Evolutionary conservation across 2,113 vertebrate genomes (phyloP).

Genomic region (Scalopus aquaticus): DNA sequence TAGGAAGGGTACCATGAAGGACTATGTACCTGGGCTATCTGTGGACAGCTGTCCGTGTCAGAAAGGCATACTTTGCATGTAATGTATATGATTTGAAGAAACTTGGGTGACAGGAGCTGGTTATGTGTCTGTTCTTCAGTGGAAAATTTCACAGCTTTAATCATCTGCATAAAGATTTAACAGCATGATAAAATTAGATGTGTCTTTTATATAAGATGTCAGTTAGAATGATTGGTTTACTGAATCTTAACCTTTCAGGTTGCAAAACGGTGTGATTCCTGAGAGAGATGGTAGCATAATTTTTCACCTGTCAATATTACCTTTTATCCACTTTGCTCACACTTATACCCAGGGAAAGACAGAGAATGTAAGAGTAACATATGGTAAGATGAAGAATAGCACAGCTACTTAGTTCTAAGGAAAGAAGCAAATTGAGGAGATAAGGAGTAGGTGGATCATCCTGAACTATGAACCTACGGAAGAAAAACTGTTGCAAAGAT

Average conservation of each 20-base stretch:
- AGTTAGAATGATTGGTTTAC: slow-evolving; percentile 49
- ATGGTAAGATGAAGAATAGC: not conserved
- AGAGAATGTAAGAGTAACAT: not conserved
- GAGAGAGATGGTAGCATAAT: not conserved
- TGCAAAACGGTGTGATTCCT: not conserved
- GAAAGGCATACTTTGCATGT: not conserved
- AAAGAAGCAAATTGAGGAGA: not conserved
- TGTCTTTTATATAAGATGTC: slow-evolving; percentile 67
- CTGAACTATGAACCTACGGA: not conserved
- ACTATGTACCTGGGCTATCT: not conserved
- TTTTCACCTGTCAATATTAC: not conserved
- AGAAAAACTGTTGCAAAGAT: not conserved
- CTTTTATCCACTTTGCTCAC: not conserved
- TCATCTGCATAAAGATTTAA: slow-evolving; percentile 61
- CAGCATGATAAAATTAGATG: slow-evolving; percentile 62
- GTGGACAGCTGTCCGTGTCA: not conserved
- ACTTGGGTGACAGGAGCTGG: not conserved
- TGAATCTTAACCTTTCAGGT: slow-evolving; percentile 52
- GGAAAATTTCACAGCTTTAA: slow-evolving; percentile 48
- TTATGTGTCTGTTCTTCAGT: slow-evolving; percentile 40
- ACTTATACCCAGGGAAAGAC: not conserved
- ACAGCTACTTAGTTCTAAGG: not conserved
- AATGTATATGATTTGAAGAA: not conserved
- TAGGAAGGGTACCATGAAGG: not conserved
- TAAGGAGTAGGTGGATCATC: not conserved